Evolutionary conservation across 2,113 vertebrate species (phyloP).

Genomic region (Myotis yumanensis): DNA sequence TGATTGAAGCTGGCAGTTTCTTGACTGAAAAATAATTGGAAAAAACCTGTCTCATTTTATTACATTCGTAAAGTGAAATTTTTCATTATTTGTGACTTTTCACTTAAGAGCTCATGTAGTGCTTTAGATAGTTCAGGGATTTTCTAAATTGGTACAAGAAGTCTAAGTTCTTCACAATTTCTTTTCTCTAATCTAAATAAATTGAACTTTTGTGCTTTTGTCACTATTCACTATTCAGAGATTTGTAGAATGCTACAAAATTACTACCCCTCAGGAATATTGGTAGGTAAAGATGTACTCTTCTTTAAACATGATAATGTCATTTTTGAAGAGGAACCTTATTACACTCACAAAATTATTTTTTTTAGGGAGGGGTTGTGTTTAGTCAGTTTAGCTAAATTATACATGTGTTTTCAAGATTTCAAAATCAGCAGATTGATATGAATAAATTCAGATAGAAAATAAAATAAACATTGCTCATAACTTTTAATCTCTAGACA

Average conservation of each 20-base stretch:
- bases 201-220: slow-evolving; percentile 11
- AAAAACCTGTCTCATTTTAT: not conserved
- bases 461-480: not conserved
- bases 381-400: not conserved
- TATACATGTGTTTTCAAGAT: not conserved
- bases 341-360: not conserved
- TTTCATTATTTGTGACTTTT: slow-evolving; percentile 3
- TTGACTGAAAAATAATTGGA: slow-evolving; percentile 2
- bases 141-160: slow-evolving; percentile 37
- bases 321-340: not conserved
- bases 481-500: not conserved
- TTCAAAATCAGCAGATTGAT: not conserved
- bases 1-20: not conserved
- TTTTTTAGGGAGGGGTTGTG: not conserved
- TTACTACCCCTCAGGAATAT: not conserved
- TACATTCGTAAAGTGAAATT: not conserved
- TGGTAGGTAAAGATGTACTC: not conserved
- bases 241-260: slow-evolving; percentile 20
- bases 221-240: not conserved
- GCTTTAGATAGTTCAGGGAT: not conserved
- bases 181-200: slow-evolving; percentile 8
- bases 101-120: not conserved
- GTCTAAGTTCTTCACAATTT: not conserved
- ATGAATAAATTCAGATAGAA: slow-evolving; percentile 4
- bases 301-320: not conserved